phyloP scores from a whole-genome alignment of 2,888 invertebrate species.

The Meliscaeva auricollis region DNA sequence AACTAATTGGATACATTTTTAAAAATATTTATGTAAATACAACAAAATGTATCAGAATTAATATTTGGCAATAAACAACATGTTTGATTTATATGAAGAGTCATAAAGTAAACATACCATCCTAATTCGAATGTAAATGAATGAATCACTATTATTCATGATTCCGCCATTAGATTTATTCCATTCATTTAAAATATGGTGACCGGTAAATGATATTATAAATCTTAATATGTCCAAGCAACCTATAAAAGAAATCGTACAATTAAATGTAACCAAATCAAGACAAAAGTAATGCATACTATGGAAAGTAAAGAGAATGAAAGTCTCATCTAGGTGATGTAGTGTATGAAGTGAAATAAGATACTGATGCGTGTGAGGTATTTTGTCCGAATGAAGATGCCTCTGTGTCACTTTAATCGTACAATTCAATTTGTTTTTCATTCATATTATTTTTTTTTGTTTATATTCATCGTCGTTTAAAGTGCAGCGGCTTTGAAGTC shows the following conservation, averaged over 20 bases:
- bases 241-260: constrained; percentile 12
- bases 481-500: neutral
- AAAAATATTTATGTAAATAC: no score
- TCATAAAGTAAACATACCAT: neutral
- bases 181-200: neutral
- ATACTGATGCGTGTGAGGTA: constrained; percentile 19
- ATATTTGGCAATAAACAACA: neutral
- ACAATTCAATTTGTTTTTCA: constrained; percentile 28
- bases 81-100: neutral
- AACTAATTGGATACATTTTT: no score
- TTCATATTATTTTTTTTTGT: constrained; percentile 26
- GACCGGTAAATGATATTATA: neutral
- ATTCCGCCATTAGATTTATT: neutral
- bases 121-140: neutral
- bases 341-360: constrained; percentile 35
- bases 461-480: neutral
- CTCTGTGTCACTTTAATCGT: constrained; percentile 24
- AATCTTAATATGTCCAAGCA: neutral
- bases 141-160: constrained; percentile 1
- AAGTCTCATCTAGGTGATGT: constrained; percentile 12
- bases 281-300: constrained; percentile 27
- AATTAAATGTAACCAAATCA: neutral
- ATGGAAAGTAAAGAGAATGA: constrained; percentile 49
- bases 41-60: no score
- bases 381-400: constrained; percentile 35